A percentile compares a stretch with the other conserved stretches of the same genome.
Evolutionary conservation across 2,888 invertebrate species (phyloP).

Genomic region (Parasteatoda lunata): DNA sequence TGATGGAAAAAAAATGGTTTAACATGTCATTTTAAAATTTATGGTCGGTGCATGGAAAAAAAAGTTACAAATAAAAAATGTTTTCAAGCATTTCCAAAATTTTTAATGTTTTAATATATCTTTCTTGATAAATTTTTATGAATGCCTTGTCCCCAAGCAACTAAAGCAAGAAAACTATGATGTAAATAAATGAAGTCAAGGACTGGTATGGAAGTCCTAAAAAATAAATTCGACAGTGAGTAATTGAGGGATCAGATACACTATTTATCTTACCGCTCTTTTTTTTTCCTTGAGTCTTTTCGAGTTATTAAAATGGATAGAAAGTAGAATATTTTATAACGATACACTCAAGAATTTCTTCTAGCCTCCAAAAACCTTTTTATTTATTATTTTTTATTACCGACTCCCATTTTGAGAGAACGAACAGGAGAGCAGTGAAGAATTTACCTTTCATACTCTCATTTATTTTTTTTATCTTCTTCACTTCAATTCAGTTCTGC

Average conservation of each 20-base stretch:
- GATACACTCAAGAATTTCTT: not conserved
- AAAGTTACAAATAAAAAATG: not conserved
- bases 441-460: slow-evolving; percentile 25
- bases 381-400: not conserved
- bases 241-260: not conserved
- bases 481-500: slow-evolving; percentile 29
- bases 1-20: not conserved
- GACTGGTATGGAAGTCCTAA: not conserved
- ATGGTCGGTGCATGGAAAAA: not conserved
- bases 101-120: not conserved
- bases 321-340: slow-evolving; percentile 19
- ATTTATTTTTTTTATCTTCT: slow-evolving; percentile 7
- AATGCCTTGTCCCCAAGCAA: not conserved
- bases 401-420: not conserved
- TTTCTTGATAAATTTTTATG: not conserved
- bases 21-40: not conserved
- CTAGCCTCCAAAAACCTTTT: not conserved
- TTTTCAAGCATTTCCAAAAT: not conserved
- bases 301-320: slow-evolving; percentile 19
- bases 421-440: not conserved
- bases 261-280: not conserved
- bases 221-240: not conserved
- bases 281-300: not conserved
- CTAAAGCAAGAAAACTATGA: not conserved
- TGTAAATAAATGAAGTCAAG: slow-evolving; percentile 28